Evolutionary conservation across 2,797 vertebrate species (phyloP).

Genomic region (Apodemus agrarius): DNA sequence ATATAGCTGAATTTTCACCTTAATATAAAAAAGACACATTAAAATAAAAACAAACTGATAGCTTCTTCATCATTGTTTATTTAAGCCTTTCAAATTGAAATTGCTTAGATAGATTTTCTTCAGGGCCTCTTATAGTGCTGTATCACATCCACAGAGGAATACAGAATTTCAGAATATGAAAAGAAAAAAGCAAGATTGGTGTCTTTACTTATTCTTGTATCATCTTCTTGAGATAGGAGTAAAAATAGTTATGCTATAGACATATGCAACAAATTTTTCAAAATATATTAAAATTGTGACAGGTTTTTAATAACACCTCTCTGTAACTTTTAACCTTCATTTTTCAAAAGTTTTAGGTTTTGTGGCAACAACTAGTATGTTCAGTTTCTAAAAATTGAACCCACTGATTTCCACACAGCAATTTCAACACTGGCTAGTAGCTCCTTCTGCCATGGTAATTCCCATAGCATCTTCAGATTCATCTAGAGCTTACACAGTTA

Average conservation of each 20-base stretch:
- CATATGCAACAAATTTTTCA: constrained; percentile 49
- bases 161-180: constrained; percentile 64
- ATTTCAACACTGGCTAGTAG: background rate
- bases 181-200: constrained; percentile 44
- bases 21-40: constrained; percentile 67
- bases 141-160: constrained; percentile 63
- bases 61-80: constrained; percentile 77
- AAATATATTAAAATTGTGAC: constrained; percentile 64
- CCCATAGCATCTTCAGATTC: constrained; percentile 15
- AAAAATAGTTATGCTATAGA: constrained; percentile 45
- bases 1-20: constrained; percentile 51
- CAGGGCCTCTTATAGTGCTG: background rate
- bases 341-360: constrained; percentile 26
- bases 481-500: constrained; percentile 12
- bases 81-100: constrained; percentile 72
- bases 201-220: constrained; percentile 52
- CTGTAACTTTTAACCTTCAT: constrained; percentile 43
- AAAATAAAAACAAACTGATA: constrained; percentile 71
- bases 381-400: constrained; percentile 10
- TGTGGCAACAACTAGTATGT: constrained; percentile 31
- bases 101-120: constrained; percentile 67
- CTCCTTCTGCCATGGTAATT: background rate
- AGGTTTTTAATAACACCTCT: constrained; percentile 19
- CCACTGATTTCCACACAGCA: background rate
- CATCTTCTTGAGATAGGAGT: constrained; percentile 35